Evolutionary conservation across 1,140 invertebrate species (phyloP).

Genomic region (Conus ventricosus): DNA sequence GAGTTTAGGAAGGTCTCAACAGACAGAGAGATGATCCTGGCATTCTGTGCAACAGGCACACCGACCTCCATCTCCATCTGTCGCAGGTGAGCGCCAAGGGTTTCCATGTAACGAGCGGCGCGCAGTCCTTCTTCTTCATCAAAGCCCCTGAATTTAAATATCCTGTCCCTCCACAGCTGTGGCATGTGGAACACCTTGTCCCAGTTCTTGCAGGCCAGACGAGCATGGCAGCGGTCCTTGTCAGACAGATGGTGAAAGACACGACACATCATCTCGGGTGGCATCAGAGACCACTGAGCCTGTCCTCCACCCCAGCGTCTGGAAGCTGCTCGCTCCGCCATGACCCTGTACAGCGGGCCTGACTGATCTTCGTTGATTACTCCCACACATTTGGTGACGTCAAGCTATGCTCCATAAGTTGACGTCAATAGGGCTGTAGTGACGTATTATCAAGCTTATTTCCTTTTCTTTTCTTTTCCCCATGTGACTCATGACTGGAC

Average conservation of each 20-base stretch:
- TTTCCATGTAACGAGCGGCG: neutral
- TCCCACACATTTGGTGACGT: constrained; percentile 1
- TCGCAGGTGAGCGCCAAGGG: neutral
- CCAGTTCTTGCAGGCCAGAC: constrained; percentile 11
- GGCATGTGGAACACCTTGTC: constrained; percentile 16
- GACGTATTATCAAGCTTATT: neutral
- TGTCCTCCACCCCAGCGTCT: neutral
- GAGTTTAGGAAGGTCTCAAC: constrained; percentile 7
- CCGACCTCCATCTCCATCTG: constrained; percentile 23
- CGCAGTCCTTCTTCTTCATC: constrained; percentile 3
- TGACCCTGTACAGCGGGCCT: neutral
- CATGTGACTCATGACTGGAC: too few relatives aligned
- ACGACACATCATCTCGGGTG: neutral
- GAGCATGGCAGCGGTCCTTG: constrained; percentile 1
- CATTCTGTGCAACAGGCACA: constrained; percentile 17
- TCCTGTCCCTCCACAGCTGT: constrained; percentile 7
- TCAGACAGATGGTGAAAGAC: constrained; percentile 11
- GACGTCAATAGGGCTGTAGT: neutral
- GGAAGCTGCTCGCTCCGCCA: neutral
- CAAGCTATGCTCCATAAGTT: neutral
- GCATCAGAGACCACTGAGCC: constrained; percentile 9
- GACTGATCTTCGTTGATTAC: neutral
- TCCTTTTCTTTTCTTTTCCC: neutral
- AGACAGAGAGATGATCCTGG: neutral
- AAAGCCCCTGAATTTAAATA: neutral